Evolutionary conservation across 92 coral and sea anemone species (phyloP), one percentile per base, ranked within the genome.

Genomic region (Phenganax stokvisi): DNA sequence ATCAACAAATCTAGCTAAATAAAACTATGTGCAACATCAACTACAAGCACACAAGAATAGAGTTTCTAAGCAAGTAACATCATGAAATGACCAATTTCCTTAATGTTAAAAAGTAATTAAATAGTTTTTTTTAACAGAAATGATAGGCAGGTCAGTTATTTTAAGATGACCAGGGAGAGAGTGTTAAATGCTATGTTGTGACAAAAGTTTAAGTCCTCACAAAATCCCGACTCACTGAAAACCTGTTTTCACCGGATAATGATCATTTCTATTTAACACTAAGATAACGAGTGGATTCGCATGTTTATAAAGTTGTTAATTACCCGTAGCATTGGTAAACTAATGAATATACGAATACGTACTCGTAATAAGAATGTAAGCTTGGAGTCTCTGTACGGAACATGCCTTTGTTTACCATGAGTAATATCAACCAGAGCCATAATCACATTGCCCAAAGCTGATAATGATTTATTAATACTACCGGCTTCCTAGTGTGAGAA

Each of bases 361-460:
- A 91, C 98, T 86, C 97, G 92, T n/a, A 96, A 77, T 37, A 96
- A 82, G 74, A 96, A 96, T 28, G 99, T 96, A 11, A 96, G 88
- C 67, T 96, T 96, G 30, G 99, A 96, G 72, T 96, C 99, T 76
- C 99, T 84, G 80, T 96, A 96, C 63, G 92, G 99, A 58, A 92
- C 92, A 73, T 96, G 99, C 77, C 99, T 87, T 68, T 91, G 90
- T 75, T 96, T 96, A 47, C 99, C 99, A 71, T 96, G 99, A 8
- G 99, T 96, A 3, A 96, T 96, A 72, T 96, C 99, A 58, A 96
- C 99, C 51, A 96, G 76, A 2, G 99, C 99, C 99, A 96, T 96
- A 72, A 96, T 96, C 51, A 96, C 99, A 71, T 96, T 96, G 1
- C 99, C 99, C 53, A 96, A 86, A 12, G 99, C 97, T 66, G 99